Percentiles rank a stretch among this genome's conserved stretches.
phyloP scores from a whole-genome alignment of 2,797 vertebrate species.

The Notoglanidium macrostoma region DNA sequence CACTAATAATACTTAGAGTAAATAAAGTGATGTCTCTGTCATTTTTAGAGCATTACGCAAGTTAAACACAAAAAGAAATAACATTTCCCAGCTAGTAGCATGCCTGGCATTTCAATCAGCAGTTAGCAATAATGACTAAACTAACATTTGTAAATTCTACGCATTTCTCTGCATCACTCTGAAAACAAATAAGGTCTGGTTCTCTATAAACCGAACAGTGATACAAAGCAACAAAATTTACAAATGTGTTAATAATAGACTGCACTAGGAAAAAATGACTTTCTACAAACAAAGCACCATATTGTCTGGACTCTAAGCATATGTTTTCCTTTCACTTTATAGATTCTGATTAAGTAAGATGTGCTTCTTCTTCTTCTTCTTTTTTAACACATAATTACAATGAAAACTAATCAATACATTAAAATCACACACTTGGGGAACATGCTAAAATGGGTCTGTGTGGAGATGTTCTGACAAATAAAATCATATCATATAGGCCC shows the following conservation, averaged over 20 bases:
- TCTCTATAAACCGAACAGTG: constrained; percentile 8
- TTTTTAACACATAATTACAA: background rate
- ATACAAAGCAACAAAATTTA: constrained; percentile 3
- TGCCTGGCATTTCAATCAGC: constrained; percentile 11
- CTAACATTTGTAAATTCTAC: constrained; percentile 28
- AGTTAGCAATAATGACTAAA: constrained; percentile 28
- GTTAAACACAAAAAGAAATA: background rate
- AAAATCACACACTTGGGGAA: background rate
- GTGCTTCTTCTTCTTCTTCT: background rate
- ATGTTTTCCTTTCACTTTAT: background rate
- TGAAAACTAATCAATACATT: background rate
- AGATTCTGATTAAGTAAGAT: background rate
- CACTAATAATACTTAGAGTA: background rate
- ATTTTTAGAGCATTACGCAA: background rate
- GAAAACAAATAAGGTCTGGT: constrained; percentile 8
- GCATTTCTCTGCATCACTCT: background rate
- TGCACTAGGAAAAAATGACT: background rate
- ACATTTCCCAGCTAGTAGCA: background rate
- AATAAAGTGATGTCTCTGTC: background rate
- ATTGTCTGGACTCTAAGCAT: background rate
- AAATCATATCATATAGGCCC: too few species aligned
- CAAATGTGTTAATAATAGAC: background rate
- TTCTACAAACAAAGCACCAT: background rate
- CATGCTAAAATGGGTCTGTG: too few species aligned
- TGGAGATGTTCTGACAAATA: too few species aligned